Base-by-base conservation (phyloP, 2,113 vertebrate genomes). In the Pelvicachromis taeniatus region DNA sequence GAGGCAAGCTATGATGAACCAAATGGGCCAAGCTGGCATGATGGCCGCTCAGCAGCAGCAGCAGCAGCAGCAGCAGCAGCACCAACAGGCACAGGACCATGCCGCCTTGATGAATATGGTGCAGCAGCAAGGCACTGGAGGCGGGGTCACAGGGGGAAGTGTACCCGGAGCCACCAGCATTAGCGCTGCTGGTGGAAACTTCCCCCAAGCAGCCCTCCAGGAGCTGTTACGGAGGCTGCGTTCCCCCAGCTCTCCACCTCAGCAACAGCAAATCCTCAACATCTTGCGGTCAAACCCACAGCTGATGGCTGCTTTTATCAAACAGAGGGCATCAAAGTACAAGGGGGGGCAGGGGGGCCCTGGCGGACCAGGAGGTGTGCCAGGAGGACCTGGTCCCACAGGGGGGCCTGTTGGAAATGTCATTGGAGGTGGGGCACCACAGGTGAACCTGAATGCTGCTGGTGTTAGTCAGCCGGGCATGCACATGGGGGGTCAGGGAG, bases 241-340 rank as follows among this genome's bases (percentile, higher is more conserved):
- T 9, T 96, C 95, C 0, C 96, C 96, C 1, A 97, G 95, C 83
- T 97, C 96, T 2, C 94, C 94, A 0, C 93, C 96, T 70, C 94
- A 94, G 77, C 92, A 94, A 23, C 93, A 94, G 81, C 92, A 94
- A 23, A 93, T 95, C 52, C 95, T 96, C 79, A 98, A 97, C 95
- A 99, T 99, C 94, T 94, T 99, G 85, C 97, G 98, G 16, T 98
- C 98, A 78, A 99, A 98, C 87, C 99, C 99, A 40, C 98, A 98
- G 90, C 97, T 99, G 85, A 96, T 99, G 96, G 98, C 98, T 0
- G 98, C 99, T 21, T 99, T 99, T 90, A 99, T 99, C 88, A 99
- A 99, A 92, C 98, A 99, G 93, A 96, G 99, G 68, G 98, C 92
- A 0, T 97, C 98, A 73, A 97, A 97, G 90, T 99, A 99, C 3